Evolutionary conservation across 2,888 invertebrate species (phyloP), one percentile per base, ranked within the genome.

Genomic region (Coremacera marginata): DNA sequence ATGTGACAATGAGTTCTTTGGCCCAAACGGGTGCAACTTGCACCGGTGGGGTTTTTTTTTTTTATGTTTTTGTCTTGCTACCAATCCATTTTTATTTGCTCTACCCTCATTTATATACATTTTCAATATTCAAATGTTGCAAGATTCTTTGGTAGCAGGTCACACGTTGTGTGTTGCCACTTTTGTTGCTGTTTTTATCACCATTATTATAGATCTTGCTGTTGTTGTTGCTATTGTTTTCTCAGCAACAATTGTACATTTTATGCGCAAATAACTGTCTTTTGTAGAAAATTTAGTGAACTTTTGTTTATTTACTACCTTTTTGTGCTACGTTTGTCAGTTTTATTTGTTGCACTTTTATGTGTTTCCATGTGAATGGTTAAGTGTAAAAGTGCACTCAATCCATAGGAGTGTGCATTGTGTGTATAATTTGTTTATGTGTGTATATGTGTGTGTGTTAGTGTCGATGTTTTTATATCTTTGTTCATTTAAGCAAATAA

Each of bases 191-290:
- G 44, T 44, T 60, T 60, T 22, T 60, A 25, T 60, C 27, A 14
- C 27, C 19, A 14, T 22, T 60, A 22, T 60, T 8, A 55, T 55
- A 19, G 19, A 19, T 19, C 8, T 19, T 55, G 19, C 27, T 60
- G 57, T 60, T 22, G 57, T 25, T 60, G 25, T 60, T 60, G 57
- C 27, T 60, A 22, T 22, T 60, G 57, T 60, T 60, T 60, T 60
- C 57, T 22, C 22, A 25, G 22, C 57, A 27, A 25, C 57, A 60
- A 60, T 22, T 60, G 27, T 60, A 25, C 57, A 60, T 37, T 65
- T 65, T 65, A 65, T 65, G 16, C 37, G 22, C 65, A 65, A 65
- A 65, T 65, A 65, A 65, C 34, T 65, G 65, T 65, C 65, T 44
- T 37, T 19, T 37, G 37, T 37, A 3, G 9, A 16, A 65, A 65